These are phyloP conservation scores for Junonia oenone DNA, from an alignment of 2,888 invertebrate species.

Conservation along the genomic window DNA sequence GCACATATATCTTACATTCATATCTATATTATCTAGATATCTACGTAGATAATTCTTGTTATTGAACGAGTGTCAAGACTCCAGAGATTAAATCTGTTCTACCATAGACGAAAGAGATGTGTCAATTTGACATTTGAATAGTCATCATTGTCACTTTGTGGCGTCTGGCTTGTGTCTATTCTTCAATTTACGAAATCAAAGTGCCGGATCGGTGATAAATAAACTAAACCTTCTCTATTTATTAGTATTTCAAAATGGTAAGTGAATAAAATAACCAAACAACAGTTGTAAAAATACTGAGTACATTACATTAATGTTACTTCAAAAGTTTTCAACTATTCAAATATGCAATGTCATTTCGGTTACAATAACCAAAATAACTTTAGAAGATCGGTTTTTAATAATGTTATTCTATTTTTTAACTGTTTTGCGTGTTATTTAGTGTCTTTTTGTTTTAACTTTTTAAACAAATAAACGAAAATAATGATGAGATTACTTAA, in stretches of 20 bases:
- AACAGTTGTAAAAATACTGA: neutral
- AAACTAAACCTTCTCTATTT: neutral
- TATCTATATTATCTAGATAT: no score
- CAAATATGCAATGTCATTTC: constrained; percentile 10
- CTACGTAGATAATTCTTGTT: no score
- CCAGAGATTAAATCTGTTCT: no score
- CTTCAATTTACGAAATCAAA: neutral
- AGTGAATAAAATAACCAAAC: neutral
- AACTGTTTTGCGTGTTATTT: no score
- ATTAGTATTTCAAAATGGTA: constrained; percentile 9
- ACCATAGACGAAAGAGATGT: neutral
- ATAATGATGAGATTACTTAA: no score
- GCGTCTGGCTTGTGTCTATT: neutral
- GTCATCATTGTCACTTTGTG: constrained; percentile 6
- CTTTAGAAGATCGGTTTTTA: neutral
- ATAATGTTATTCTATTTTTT: neutral
- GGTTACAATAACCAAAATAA: neutral
- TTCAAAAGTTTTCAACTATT: neutral
- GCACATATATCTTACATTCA: no score
- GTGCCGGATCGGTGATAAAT: constrained; percentile 3
- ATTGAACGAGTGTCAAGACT: no score
- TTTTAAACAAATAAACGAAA: no score
- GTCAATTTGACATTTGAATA: constrained; percentile 12
- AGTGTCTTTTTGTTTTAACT: no score
- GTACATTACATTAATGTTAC: neutral